Evolutionary conservation across 2,113 vertebrate species (phyloP), one percentile per base, ranked within the genome.

Genomic region (Siphamia tubifer): DNA sequence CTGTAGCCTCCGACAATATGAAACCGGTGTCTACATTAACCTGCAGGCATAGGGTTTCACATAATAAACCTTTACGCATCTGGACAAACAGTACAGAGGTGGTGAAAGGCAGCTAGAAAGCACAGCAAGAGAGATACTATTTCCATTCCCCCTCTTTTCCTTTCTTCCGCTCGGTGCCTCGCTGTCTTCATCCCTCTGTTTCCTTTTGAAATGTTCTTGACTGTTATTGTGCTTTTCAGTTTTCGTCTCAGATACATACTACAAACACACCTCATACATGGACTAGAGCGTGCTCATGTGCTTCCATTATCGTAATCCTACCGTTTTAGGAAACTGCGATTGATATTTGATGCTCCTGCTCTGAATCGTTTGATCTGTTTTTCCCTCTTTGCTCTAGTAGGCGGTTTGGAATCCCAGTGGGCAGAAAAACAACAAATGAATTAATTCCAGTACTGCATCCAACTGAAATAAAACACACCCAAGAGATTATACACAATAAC

Each of bases 31-130:
- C 61, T 44, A 44, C 44, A 47, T 67, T 42, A 62, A 51, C 51
- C 34, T 39, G 9, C 58, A 77, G 74, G 19, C 23, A 30, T 51
- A 45, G 35, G 45, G 51, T 73, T 84, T 82, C 68, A 66, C 44
- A 82, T 68, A 73, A 84, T 85, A 89, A 89, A 87, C 80, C 45
- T 44, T 61, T 63, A 48, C 2, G 67, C 85, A 90, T 87, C 87
- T 91, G 85, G 74, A 84, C 66, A 87, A 91, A 88, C 75, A 90
- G 15, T n/a, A 12, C 40, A 57, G 51, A 61, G 67, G 49, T 75
- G 64, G 2, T 74, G 77, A 81, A 77, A 79, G 63, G 60, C 62
- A 47, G 57, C 0, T 11, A 35, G 23, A 71, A 56, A 38, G 15
- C 3, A 1, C 49, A 48, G 15, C 6, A 13, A 56, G 40, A 9